Evolutionary conservation across 2,888 invertebrate species (phyloP).

Genomic region (Malthinus flaveolus): DNA sequence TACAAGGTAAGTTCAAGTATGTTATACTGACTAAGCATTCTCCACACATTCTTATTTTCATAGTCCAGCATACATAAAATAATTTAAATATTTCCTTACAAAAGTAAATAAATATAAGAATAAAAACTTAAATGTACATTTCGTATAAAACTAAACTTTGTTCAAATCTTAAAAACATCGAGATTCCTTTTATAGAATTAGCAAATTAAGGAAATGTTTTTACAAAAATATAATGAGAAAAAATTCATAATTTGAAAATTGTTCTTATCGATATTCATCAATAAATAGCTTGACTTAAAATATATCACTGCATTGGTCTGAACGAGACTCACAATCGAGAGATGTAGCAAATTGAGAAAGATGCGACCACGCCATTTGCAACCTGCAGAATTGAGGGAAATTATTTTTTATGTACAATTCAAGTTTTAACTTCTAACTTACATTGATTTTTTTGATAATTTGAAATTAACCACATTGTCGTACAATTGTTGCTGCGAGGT

Average conservation of each 20-base stretch:
- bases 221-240: too few relatives aligned
- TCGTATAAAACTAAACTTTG: too few relatives aligned
- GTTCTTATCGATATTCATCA: background rate
- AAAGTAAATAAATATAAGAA: too few relatives aligned
- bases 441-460: slow-evolving; percentile 50
- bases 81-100: too few relatives aligned
- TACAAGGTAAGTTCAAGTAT: too few relatives aligned
- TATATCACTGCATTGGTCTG: slow-evolving; percentile 38
- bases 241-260: too few relatives aligned
- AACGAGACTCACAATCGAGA: slow-evolving; percentile 38
- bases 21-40: too few relatives aligned
- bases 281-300: slow-evolving; percentile 26
- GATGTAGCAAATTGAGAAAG: slow-evolving; percentile 44
- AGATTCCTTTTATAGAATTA: background rate
- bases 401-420: slow-evolving; percentile 2
- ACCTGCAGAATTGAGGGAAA: slow-evolving; percentile 42
- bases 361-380: slow-evolving; percentile 47
- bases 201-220: background rate
- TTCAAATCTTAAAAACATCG: too few relatives aligned
- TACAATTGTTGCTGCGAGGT: slow-evolving; percentile 50
- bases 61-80: too few relatives aligned
- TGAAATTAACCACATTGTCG: slow-evolving; percentile 50
- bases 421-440: slow-evolving; percentile 43
- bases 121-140: too few relatives aligned
- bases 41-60: too few relatives aligned